These are phyloP conservation scores for Entomobrya proxima DNA, from an alignment of 2,888 invertebrate species.

Conservation along the genomic window DNA sequence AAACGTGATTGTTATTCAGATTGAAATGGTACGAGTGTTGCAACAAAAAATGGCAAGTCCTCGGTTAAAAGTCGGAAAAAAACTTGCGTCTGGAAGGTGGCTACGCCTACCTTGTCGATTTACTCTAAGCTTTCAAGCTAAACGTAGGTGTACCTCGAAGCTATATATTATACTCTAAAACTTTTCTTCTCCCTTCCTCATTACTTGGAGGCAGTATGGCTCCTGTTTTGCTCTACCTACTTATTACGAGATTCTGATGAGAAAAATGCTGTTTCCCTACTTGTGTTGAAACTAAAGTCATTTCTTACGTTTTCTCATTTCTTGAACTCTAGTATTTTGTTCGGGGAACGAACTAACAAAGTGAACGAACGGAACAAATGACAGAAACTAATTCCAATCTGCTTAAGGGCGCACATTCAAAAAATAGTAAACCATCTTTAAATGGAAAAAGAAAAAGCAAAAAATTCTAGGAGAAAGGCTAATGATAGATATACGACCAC, in stretches of 20 bases:
- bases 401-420: conserved; percentile 25
- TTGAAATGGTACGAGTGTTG: no score
- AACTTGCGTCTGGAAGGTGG: no score
- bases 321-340: background rate
- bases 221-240: background rate
- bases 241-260: background rate
- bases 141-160: no score
- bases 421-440: background rate
- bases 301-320: conserved; percentile 12
- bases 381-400: conserved; percentile 50
- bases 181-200: background rate
- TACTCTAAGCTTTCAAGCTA: no score
- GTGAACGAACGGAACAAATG: background rate
- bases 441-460: background rate
- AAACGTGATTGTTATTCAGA: no score
- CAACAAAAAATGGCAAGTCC: no score
- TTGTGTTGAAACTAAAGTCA: conserved; percentile 23
- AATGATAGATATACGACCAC: conserved; percentile 33
- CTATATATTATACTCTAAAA: no score
- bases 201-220: background rate
- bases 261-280: background rate
- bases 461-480: conserved; percentile 11
- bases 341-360: conserved; percentile 20
- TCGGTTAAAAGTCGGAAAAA: no score
- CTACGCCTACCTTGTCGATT: no score